These are phyloP conservation scores for Nymphicus hollandicus DNA, from an alignment of 2,113 vertebrate genomes.

Conservation along the genomic window DNA sequence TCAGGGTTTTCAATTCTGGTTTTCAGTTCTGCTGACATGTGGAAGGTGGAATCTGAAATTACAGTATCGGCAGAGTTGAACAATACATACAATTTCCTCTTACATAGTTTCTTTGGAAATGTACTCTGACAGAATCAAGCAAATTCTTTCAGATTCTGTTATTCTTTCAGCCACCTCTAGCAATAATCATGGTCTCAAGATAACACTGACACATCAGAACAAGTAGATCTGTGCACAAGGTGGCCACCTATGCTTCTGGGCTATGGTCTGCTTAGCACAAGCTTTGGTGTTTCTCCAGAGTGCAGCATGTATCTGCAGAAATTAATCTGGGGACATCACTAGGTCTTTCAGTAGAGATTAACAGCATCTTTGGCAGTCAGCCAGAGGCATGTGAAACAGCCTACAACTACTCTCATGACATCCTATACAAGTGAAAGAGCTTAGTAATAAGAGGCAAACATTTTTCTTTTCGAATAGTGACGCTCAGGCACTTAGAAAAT, in stretches of 20 bases:
- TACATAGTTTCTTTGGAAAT: background rate
- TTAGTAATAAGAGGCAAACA: background rate
- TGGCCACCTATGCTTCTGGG: background rate
- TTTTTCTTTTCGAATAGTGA: background rate
- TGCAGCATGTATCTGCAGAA: background rate
- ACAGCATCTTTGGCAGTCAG: background rate
- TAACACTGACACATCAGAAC: background rate
- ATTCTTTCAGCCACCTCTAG: background rate
- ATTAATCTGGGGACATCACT: background rate
- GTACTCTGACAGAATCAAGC: background rate
- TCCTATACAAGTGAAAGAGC: background rate
- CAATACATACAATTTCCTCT: background rate
- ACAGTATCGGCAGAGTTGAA: background rate
- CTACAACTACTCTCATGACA: background rate
- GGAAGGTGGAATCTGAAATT: background rate
- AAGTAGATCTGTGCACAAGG: background rate
- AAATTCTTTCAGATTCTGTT: background rate
- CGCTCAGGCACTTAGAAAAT: background rate
- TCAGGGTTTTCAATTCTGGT: background rate
- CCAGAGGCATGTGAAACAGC: constrained; percentile 25
- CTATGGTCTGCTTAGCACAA: background rate
- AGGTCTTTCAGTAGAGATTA: constrained; percentile 24
- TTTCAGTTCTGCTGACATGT: background rate
- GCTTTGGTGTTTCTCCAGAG: background rate
- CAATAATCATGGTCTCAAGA: background rate